phyloP scores from a whole-genome alignment of 1,140 invertebrate genomes.

The Saccostrea cuccullata region DNA sequence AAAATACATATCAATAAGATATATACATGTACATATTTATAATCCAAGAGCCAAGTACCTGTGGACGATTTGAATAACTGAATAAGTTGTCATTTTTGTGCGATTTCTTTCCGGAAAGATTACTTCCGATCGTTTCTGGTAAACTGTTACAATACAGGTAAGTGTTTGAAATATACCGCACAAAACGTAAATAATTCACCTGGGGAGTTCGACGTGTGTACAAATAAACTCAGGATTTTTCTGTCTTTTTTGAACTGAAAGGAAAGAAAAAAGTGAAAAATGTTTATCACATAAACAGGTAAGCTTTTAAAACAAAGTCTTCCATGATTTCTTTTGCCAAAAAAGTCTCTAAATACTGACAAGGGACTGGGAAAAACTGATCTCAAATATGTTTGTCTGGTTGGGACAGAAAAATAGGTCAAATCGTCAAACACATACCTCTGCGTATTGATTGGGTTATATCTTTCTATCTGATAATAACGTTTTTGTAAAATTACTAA shows the following conservation, averaged over 20 bases:
- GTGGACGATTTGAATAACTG: too few species aligned
- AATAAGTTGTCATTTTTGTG: too few species aligned
- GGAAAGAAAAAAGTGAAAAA: not conserved
- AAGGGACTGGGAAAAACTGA: not conserved
- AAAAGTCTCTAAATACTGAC: not conserved
- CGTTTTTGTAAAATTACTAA: too few species aligned
- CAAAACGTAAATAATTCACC: constrained; percentile 24
- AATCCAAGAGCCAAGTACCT: too few species aligned
- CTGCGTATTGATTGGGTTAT: not conserved
- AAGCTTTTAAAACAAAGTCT: not conserved
- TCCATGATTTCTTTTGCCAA: not conserved
- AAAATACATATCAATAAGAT: too few species aligned
- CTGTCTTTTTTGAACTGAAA: not conserved
- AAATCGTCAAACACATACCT: not conserved
- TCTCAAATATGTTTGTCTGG: not conserved
- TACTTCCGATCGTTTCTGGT: not conserved
- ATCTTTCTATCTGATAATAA: not conserved
- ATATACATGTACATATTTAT: too few species aligned
- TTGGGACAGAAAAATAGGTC: not conserved
- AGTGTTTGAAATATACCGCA: constrained; percentile 14
- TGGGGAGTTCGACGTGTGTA: not conserved
- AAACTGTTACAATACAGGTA: not conserved
- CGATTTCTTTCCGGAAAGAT: not conserved
- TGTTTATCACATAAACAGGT: not conserved
- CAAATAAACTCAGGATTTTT: not conserved